phyloP scores from a whole-genome alignment of 2,113 vertebrate genomes.

The Nannospalax galili region DNA sequence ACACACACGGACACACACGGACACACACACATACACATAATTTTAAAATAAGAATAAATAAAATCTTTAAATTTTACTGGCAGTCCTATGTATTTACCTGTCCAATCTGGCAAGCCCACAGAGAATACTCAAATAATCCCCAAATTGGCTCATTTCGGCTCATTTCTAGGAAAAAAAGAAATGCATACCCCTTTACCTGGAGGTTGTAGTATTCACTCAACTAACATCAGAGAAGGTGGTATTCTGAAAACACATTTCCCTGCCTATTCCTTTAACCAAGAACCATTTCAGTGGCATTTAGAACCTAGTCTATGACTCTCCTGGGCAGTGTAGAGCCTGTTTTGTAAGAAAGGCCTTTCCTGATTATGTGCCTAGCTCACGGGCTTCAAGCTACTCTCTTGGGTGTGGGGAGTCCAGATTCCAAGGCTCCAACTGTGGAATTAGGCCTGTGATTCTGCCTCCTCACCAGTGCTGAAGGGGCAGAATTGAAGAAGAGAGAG shows the following conservation, averaged over 20 bases:
- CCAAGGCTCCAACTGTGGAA: accelerated
- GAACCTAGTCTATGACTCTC: background rate
- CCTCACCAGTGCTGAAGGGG: too few relatives aligned
- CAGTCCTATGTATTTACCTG: too few relatives aligned
- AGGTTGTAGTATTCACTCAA: background rate
- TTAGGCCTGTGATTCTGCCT: background rate
- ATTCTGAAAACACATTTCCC: background rate
- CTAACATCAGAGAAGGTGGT: background rate
- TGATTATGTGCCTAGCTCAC: accelerated
- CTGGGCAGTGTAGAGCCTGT: accelerated
- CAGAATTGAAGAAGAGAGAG: background rate
- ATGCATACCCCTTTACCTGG: background rate
- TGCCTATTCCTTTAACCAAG: background rate
- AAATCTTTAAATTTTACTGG: background rate
- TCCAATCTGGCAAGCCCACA: background rate
- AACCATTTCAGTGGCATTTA: background rate
- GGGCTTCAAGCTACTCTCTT: accelerated
- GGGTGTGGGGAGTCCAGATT: accelerated
- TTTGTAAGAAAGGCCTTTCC: background rate
- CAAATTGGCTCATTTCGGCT: too few relatives aligned
- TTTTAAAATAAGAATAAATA: background rate
- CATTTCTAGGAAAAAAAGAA: background rate
- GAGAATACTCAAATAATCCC: background rate
- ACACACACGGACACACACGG: too few relatives aligned
- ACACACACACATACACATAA: too few relatives aligned